Evolutionary conservation across 2,797 vertebrate species (phyloP).

Genomic region (Remorina albescens): DNA sequence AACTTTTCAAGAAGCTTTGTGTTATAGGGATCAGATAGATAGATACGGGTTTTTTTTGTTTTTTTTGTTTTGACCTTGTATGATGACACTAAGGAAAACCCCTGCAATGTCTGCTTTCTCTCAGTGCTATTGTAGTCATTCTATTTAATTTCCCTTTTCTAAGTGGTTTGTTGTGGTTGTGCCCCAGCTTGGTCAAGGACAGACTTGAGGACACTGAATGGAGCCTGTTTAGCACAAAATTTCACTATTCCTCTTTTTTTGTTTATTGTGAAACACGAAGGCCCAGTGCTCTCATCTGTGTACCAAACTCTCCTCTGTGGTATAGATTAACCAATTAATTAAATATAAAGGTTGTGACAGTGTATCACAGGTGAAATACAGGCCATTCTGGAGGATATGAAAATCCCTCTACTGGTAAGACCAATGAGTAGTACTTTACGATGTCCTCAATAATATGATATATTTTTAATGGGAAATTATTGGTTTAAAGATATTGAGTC

Average conservation of each 20-base stretch:
- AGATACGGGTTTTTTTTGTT: too few species aligned
- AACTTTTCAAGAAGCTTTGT: slow-evolving; percentile 23
- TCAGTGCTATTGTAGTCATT: slow-evolving; percentile 70
- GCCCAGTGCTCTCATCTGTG: slow-evolving; percentile 27
- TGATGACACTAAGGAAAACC: slow-evolving; percentile 72
- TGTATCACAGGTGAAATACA: slow-evolving; percentile 11
- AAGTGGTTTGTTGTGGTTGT: slow-evolving; percentile 80
- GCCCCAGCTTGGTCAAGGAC: slow-evolving; percentile 73
- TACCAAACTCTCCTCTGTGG: background rate
- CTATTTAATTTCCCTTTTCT: slow-evolving; percentile 78
- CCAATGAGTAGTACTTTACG: slow-evolving; percentile 2
- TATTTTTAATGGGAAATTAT: background rate
- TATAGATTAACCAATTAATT: slow-evolving; percentile 27
- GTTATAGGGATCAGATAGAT: slow-evolving; percentile 23
- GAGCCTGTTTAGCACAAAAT: slow-evolving; percentile 52
- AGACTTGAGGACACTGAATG: slow-evolving; percentile 58
- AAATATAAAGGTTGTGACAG: slow-evolving; percentile 31
- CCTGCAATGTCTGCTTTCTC: slow-evolving; percentile 68
- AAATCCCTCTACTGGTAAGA: slow-evolving; percentile 1
- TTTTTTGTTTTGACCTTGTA: slow-evolving; percentile 71
- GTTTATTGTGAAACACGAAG: slow-evolving; percentile 20
- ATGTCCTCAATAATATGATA: background rate
- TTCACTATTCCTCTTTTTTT: slow-evolving; percentile 27
- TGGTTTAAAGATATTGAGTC: background rate
- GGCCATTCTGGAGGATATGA: background rate